A percentile compares a stretch with the other conserved stretches of the same genome.
These are phyloP conservation scores for Zaprionus bogoriensis DNA, from an alignment of 2,888 invertebrate genomes.

Conservation along the genomic window DNA sequence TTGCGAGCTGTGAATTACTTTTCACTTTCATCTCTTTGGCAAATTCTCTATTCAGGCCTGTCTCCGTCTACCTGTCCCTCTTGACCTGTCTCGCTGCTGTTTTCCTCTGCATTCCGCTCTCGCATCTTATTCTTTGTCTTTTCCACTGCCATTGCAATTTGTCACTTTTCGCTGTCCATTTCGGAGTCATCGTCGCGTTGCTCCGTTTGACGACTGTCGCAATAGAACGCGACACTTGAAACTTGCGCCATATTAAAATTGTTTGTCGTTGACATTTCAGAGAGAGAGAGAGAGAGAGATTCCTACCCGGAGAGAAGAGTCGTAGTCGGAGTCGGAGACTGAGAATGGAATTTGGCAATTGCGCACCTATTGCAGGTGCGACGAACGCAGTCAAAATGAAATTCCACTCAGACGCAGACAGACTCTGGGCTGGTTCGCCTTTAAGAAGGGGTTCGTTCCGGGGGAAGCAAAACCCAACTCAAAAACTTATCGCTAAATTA, in stretches of 20 bases:
- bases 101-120: background rate
- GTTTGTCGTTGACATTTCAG: slow-evolving; percentile 55
- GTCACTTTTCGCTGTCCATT: slow-evolving; percentile 65
- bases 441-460: slow-evolving; percentile 5
- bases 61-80: slow-evolving; percentile 15
- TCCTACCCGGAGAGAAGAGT: too few species aligned
- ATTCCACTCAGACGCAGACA: slow-evolving; percentile 18
- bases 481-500: slow-evolving; percentile 65
- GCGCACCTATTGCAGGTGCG: slow-evolving; percentile 36
- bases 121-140: background rate
- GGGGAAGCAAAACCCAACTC: slow-evolving; percentile 38
- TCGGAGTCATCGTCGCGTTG: slow-evolving; percentile 11
- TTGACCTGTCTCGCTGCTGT: slow-evolving; percentile 55
- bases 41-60: slow-evolving; percentile 14
- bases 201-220: too few species aligned
- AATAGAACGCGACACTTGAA: slow-evolving; percentile 36
- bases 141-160: slow-evolving; percentile 55
- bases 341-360: slow-evolving; percentile 42
- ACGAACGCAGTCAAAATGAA: slow-evolving; percentile 27
- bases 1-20: slow-evolving; percentile 42
- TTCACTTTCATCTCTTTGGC: slow-evolving; percentile 36
- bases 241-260: slow-evolving; percentile 49
- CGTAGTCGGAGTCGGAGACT: background rate
- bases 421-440: background rate
- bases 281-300: slow-evolving; percentile 1